phyloP scores from a whole-genome alignment of 2,888 invertebrate species.

The Sepiola atlantica region DNA sequence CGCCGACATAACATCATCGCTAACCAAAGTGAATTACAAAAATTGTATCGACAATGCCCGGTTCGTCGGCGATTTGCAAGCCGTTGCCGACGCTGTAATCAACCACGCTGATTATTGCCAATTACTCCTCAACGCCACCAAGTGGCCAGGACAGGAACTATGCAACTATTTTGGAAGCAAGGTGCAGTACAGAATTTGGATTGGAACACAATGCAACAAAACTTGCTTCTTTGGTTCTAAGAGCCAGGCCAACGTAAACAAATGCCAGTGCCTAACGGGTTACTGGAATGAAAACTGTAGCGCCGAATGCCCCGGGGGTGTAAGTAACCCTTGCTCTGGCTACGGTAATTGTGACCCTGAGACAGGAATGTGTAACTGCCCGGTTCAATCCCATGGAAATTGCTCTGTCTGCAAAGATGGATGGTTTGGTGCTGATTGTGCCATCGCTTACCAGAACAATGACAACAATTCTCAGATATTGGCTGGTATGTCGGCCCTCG shows the following conservation, averaged over 20 bases:
- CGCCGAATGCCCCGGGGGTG: slow-evolving; percentile 61
- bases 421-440: slow-evolving; percentile 60
- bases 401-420: slow-evolving; percentile 59
- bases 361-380: slow-evolving; percentile 59
- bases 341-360: slow-evolving; percentile 59
- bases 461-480: not conserved
- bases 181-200: slow-evolving; percentile 48
- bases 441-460: slow-evolving; percentile 53
- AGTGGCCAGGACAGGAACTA: slow-evolving; percentile 57
- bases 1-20: slow-evolving; percentile 39
- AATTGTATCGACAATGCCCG: slow-evolving; percentile 52
- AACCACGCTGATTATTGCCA: slow-evolving; percentile 60
- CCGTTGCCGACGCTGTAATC: slow-evolving; percentile 52
- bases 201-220: slow-evolving; percentile 50
- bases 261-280: slow-evolving; percentile 51
- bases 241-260: not conserved
- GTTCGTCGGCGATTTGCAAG: slow-evolving; percentile 50
- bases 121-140: slow-evolving; percentile 49
- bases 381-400: slow-evolving; percentile 57
- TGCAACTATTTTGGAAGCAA: slow-evolving; percentile 52
- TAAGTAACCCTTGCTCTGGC: slow-evolving; percentile 58
- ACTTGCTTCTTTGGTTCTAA: slow-evolving; percentile 52
- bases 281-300: slow-evolving; percentile 58
- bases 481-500: slow-evolving; percentile 54
- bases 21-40: slow-evolving; percentile 48